Percentiles rank a stretch among this genome's conserved stretches.
Evolutionary conservation across 2,888 invertebrate species (phyloP).

Genomic region (Agrilus biguttatus): DNA sequence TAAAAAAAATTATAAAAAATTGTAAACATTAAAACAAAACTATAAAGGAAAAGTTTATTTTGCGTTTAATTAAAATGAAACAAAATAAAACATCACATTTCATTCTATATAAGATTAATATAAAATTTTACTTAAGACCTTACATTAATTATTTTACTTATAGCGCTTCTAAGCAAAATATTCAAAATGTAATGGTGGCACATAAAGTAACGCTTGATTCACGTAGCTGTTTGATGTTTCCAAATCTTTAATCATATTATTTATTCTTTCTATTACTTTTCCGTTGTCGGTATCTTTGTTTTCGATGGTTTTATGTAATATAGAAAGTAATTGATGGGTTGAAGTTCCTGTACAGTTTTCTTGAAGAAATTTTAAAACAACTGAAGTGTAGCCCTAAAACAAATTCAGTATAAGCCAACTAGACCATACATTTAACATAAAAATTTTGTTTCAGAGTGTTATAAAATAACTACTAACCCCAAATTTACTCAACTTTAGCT

Average conservation of each 20-base stretch:
- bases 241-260: slow-evolving; percentile 40
- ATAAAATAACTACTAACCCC: slow-evolving; percentile 35
- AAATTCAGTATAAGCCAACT: neutral
- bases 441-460: neutral
- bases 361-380: slow-evolving; percentile 38
- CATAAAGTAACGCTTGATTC: slow-evolving; percentile 40
- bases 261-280: slow-evolving; percentile 41
- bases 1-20: no score
- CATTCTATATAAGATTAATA: no score
- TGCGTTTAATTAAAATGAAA: no score
- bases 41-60: no score
- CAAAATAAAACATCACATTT: no score
- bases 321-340: slow-evolving; percentile 40
- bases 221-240: slow-evolving; percentile 40
- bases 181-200: slow-evolving; percentile 38
- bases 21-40: no score
- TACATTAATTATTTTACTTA: no score
- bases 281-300: slow-evolving; percentile 43
- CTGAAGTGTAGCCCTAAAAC: slow-evolving; percentile 43
- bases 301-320: slow-evolving; percentile 42
- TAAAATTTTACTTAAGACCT: no score
- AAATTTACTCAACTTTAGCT: slow-evolving; percentile 44
- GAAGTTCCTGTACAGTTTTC: slow-evolving; percentile 43
- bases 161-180: neutral
- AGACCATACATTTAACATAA: neutral